Conservation (phyloP, 2,888 invertebrate genomes). For the Hemaris fuciformis region DNA sequence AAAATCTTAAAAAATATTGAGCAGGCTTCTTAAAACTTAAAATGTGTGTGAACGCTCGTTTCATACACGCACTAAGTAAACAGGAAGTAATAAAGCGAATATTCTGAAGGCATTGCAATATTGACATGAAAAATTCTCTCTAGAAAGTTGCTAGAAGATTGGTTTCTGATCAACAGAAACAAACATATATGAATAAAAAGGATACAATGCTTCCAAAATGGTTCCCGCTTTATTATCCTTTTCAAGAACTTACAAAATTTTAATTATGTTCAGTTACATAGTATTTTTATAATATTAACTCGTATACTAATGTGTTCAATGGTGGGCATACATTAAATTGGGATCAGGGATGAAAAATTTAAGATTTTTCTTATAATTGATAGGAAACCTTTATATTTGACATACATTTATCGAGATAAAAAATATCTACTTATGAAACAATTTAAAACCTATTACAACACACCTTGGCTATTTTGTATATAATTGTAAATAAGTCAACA, state of each 20-base stretch:
- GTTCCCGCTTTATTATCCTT: not conserved
- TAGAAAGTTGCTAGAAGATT: not conserved
- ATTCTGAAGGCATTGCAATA: not conserved
- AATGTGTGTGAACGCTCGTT: not conserved
- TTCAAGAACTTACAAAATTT: not conserved
- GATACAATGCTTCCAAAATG: not conserved
- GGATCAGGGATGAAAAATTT: not conserved
- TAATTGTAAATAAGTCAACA: not conserved
- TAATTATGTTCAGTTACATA: conserved; percentile 1
- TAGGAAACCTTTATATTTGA: not conserved
- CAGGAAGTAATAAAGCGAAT: not conserved
- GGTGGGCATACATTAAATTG: not conserved
- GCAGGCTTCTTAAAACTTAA: not conserved
- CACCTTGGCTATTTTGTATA: not conserved
- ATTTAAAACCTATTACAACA: not conserved
- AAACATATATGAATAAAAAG: not conserved
- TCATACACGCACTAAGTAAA: not conserved
- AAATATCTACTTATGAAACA: not conserved
- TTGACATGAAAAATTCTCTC: not conserved
- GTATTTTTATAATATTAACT: not conserved
- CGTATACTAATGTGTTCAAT: conserved; percentile 8
- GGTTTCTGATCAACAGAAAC: not conserved
- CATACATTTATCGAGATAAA: not conserved
- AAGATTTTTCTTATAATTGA: not conserved
- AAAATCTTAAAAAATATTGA: not conserved